These are phyloP conservation scores for Ciconia boyciana DNA, from an alignment of 2,113 vertebrate genomes.

Conservation along the genomic window DNA sequence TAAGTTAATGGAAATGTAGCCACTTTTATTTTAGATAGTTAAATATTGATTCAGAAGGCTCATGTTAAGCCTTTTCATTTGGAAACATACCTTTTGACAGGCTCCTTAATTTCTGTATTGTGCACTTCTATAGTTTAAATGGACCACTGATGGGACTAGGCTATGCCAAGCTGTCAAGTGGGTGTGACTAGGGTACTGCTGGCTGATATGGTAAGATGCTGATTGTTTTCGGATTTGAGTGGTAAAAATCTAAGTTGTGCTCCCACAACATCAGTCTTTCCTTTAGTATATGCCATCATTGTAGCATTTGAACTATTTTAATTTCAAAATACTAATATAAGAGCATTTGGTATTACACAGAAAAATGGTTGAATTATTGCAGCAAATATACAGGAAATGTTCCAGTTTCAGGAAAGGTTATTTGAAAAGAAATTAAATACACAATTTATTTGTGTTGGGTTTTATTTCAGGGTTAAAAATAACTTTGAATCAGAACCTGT, in stretches of 20 bases:
- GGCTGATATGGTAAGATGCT: neutral
- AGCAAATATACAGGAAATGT: neutral
- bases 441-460: neutral
- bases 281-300: neutral
- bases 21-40: constrained; percentile 7
- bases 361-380: neutral
- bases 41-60: constrained; percentile 37
- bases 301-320: neutral
- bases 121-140: neutral
- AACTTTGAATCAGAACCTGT: neutral
- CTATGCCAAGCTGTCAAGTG: neutral
- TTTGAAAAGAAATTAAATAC: neutral
- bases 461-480: neutral
- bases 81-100: neutral
- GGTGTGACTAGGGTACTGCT: neutral
- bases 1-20: neutral
- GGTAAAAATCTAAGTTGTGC: neutral
- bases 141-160: neutral
- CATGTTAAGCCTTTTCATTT: neutral
- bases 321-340: neutral
- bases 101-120: neutral
- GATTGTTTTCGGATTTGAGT: neutral
- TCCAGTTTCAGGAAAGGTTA: neutral
- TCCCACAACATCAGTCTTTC: neutral
- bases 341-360: neutral